These are phyloP conservation scores for Misgurnus mizolepis DNA, from an alignment of 2,113 vertebrate species.

Conservation along the genomic window DNA sequence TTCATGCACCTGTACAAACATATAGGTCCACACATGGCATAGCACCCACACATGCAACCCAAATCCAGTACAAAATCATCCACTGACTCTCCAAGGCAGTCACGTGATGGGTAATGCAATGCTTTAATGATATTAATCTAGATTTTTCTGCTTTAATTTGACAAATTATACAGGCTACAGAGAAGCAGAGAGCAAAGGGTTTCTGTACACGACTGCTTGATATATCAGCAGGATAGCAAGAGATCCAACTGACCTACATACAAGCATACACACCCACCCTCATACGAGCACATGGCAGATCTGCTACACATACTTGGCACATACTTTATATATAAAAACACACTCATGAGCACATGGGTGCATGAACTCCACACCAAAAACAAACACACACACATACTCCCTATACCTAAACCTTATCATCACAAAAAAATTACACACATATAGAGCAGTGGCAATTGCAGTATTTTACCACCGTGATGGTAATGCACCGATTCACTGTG, in stretches of 20 bases:
- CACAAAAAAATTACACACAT: too few species aligned
- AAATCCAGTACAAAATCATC: conserved; percentile 14
- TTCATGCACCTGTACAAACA: conserved; percentile 27
- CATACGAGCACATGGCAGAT: conserved; percentile 32
- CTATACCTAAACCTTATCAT: too few species aligned
- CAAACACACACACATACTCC: too few species aligned
- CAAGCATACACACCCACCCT: conserved; percentile 24
- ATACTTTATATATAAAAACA: background rate
- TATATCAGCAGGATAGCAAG: conserved; percentile 62
- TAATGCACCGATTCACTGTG: too few species aligned
- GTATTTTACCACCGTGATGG: too few species aligned
- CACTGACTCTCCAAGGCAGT: conserved; percentile 16
- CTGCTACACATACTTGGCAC: background rate
- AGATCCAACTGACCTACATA: conserved; percentile 71
- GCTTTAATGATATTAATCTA: conserved; percentile 65
- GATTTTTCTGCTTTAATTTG: conserved; percentile 46
- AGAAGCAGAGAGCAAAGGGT: background rate
- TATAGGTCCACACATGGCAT: background rate
- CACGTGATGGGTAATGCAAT: conserved; percentile 33
- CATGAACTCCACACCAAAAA: too few species aligned
- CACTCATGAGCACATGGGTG: too few species aligned
- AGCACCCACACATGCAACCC: background rate
- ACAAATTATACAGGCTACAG: conserved; percentile 49
- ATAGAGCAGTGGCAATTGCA: too few species aligned
- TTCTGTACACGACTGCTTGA: conserved; percentile 54